These are phyloP conservation scores for Bellardia bayeri DNA, from an alignment of 2,888 invertebrate species.

Conservation along the genomic window DNA sequence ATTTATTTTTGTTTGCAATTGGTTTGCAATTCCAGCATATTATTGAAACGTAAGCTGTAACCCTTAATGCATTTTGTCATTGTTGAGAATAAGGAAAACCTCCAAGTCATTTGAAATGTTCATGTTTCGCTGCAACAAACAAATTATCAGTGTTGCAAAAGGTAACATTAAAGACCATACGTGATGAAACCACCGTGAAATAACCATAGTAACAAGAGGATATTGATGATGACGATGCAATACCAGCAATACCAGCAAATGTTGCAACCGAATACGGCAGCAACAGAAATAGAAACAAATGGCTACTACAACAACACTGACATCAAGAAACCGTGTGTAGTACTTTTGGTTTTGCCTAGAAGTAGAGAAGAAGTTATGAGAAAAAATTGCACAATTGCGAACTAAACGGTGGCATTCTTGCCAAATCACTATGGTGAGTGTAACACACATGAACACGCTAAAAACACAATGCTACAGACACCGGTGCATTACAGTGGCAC, in stretches of 20 bases:
- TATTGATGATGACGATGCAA: constrained; percentile 66
- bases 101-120: constrained; percentile 75
- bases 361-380: constrained; percentile 28
- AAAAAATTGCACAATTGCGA: constrained; percentile 27
- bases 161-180: constrained; percentile 67
- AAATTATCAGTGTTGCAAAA: constrained; percentile 73
- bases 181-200: constrained; percentile 70
- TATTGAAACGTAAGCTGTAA: constrained; percentile 41
- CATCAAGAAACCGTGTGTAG: background rate
- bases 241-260: constrained; percentile 40
- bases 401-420: constrained; percentile 54
- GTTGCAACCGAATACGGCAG: constrained; percentile 35
- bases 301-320: constrained; percentile 15
- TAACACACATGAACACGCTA: constrained; percentile 27
- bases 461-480: background rate
- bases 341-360: constrained; percentile 32
- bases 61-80: constrained; percentile 54
- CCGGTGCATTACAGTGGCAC: constrained; percentile 14
- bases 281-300: constrained; percentile 25
- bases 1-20: constrained; percentile 30
- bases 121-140: constrained; percentile 74
- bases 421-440: constrained; percentile 61
- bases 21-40: constrained; percentile 42
- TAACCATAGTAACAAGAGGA: constrained; percentile 66
- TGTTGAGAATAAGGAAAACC: constrained; percentile 68